phyloP scores from a whole-genome alignment of 2,888 invertebrate genomes.

The Aethes cnicana region DNA sequence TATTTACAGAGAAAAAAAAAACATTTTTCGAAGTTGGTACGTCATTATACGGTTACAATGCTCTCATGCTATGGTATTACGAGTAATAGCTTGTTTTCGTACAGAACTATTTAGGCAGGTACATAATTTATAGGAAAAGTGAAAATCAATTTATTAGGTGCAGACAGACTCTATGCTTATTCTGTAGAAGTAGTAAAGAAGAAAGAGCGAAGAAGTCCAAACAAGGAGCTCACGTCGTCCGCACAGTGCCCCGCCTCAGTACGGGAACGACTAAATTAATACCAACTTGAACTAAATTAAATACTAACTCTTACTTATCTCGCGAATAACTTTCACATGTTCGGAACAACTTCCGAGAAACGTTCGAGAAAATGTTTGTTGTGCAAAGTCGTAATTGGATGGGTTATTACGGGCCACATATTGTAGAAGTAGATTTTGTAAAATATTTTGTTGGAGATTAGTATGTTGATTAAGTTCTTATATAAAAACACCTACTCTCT shows the following conservation, averaged over 20 bases:
- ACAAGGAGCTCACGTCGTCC: background rate
- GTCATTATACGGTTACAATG: too few relatives aligned
- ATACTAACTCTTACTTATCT: constrained; percentile 30
- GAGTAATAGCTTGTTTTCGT: too few relatives aligned
- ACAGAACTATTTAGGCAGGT: too few relatives aligned
- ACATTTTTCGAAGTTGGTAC: too few relatives aligned
- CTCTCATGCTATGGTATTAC: too few relatives aligned
- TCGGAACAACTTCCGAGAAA: constrained; percentile 17
- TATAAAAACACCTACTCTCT: too few relatives aligned
- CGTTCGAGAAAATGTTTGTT: constrained; percentile 25
- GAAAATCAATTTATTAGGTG: too few relatives aligned
- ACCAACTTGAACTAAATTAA: constrained; percentile 29
- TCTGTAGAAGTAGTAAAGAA: too few relatives aligned
- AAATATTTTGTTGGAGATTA: background rate
- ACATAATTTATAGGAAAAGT: too few relatives aligned
- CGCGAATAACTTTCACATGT: constrained; percentile 22
- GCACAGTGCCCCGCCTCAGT: constrained; percentile 13
- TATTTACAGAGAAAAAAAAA: too few relatives aligned
- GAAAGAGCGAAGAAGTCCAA: too few relatives aligned
- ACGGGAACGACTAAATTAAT: constrained; percentile 23
- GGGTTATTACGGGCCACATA: background rate
- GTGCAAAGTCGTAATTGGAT: constrained; percentile 15
- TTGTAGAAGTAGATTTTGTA: background rate
- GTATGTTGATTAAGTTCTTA: constrained; percentile 2
- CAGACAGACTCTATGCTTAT: too few relatives aligned